Conservation (phyloP, 2,888 invertebrate species). For the Priocnemis perturbator region DNA sequence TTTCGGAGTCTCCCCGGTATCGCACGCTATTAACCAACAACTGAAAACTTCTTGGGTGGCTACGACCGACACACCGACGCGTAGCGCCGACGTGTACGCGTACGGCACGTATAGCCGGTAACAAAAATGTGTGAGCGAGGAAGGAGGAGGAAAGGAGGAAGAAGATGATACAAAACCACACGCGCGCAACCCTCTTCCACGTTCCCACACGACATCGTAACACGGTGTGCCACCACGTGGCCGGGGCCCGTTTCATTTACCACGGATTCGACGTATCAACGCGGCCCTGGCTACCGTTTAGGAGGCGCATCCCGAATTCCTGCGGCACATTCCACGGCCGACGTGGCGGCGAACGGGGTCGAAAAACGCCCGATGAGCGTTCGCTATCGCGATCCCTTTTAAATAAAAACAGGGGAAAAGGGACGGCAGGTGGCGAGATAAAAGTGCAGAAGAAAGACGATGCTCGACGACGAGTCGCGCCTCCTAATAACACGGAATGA, state of each 20-base stretch:
- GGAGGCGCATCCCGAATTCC: constrained; percentile 46
- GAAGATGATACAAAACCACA: background rate
- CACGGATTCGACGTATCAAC: constrained; percentile 50
- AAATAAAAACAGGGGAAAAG: background rate
- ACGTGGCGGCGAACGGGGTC: constrained; percentile 8
- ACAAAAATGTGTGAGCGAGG: no score
- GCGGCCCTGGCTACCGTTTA: constrained; percentile 49
- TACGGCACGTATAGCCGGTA: no score
- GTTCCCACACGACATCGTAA: background rate
- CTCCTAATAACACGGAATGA: constrained; percentile 21
- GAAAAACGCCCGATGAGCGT: background rate
- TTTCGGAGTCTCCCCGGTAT: constrained; percentile 51
- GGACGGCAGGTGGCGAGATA: background rate
- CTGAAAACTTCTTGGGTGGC: constrained; percentile 69
- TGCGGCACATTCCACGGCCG: constrained; percentile 44
- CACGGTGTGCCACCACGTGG: constrained; percentile 15
- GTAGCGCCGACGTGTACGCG: background rate
- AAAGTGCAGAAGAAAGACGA: no score
- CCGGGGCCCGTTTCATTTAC: constrained; percentile 46
- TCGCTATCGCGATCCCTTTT: no score
- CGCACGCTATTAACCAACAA: constrained; percentile 69
- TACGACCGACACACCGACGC: constrained; percentile 28
- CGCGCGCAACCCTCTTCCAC: background rate
- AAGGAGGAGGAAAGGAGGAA: no score
- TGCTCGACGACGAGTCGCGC: no score